Conservation (phyloP, 2,113 vertebrate species). For the Caranx melampygus region DNA sequence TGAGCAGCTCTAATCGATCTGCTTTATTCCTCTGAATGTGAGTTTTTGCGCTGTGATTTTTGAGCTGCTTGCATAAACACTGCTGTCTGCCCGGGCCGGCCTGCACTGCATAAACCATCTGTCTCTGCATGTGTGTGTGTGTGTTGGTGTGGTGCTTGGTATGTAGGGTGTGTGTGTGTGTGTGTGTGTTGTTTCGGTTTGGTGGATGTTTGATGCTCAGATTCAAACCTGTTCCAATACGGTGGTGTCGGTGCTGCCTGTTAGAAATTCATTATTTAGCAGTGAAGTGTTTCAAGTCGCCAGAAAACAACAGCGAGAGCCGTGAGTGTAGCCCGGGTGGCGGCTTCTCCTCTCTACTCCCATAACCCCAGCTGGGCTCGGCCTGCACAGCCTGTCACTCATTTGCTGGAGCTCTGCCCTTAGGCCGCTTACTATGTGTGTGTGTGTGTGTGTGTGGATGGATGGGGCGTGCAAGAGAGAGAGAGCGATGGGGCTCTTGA, state of each 20-base stretch:
- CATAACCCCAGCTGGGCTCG: slow-evolving; percentile 81
- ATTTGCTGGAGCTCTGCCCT: slow-evolving; percentile 76
- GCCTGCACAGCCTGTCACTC: slow-evolving; percentile 81
- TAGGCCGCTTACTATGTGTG: slow-evolving; percentile 62
- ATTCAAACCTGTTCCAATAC: slow-evolving; percentile 77
- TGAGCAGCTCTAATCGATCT: not conserved
- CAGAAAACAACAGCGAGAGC: slow-evolving; percentile 84
- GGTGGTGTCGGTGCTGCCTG: slow-evolving; percentile 67
- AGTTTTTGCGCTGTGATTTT: slow-evolving; percentile 6
- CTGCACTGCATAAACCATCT: slow-evolving; percentile 62
- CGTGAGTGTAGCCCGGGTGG: slow-evolving; percentile 83
- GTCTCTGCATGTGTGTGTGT: slow-evolving; percentile 15
- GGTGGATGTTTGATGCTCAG: slow-evolving; percentile 75
- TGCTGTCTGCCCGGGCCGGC: slow-evolving; percentile 48
- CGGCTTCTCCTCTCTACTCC: slow-evolving; percentile 75
- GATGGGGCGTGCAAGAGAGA: slow-evolving; percentile 28
- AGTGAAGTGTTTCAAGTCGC: slow-evolving; percentile 86
- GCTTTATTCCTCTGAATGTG: slow-evolving; percentile 6
- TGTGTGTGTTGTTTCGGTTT: slow-evolving; percentile 46
- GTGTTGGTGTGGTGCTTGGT: slow-evolving; percentile 41
- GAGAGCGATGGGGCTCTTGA: slow-evolving; percentile 54
- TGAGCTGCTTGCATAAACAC: slow-evolving; percentile 58
- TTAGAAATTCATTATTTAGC: slow-evolving; percentile 87
- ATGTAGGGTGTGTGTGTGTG: slow-evolving; percentile 37
- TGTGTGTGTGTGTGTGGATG: slow-evolving; percentile 48